Conservation (phyloP, 2,113 vertebrate species). For the Etheostoma cragini region DNA sequence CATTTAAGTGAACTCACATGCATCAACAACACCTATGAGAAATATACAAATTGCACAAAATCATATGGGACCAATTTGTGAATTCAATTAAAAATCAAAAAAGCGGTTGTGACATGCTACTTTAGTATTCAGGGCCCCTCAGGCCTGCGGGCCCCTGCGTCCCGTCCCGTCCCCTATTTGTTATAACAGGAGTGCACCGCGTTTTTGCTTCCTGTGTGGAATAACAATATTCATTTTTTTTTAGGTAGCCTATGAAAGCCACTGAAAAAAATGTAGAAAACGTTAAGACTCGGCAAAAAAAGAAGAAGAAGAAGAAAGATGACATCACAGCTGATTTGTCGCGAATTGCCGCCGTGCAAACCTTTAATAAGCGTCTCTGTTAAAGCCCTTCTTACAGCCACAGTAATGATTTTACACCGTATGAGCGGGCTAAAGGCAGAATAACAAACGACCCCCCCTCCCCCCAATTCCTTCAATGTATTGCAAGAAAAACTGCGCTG, state of each 20-base stretch:
- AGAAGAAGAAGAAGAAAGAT: neutral
- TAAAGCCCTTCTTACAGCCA: neutral
- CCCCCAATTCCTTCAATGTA: neutral
- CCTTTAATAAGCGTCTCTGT: conserved; percentile 29
- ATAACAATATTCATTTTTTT: neutral
- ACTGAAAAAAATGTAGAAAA: neutral
- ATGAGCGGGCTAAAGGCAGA: neutral
- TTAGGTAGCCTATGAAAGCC: neutral
- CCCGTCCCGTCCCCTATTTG: conserved; percentile 15
- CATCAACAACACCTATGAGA: neutral
- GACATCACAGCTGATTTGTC: conserved; percentile 2
- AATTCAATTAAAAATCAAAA: conserved; percentile 1
- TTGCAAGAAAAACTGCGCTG: neutral
- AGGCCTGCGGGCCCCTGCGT: conserved; percentile 49
- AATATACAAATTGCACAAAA: neutral
- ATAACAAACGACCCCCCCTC: neutral
- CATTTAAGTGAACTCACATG: neutral
- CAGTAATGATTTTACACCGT: neutral
- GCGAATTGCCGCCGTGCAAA: conserved; percentile 32
- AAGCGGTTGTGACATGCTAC: neutral
- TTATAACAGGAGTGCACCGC: conserved; percentile 1
- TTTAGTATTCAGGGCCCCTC: conserved; percentile 25
- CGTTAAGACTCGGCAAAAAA: neutral
- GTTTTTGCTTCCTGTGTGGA: conserved; percentile 4
- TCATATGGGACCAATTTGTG: neutral